phyloP scores from a whole-genome alignment of 53 echinoderm and acorn worm species.

The Henricia sp. region DNA sequence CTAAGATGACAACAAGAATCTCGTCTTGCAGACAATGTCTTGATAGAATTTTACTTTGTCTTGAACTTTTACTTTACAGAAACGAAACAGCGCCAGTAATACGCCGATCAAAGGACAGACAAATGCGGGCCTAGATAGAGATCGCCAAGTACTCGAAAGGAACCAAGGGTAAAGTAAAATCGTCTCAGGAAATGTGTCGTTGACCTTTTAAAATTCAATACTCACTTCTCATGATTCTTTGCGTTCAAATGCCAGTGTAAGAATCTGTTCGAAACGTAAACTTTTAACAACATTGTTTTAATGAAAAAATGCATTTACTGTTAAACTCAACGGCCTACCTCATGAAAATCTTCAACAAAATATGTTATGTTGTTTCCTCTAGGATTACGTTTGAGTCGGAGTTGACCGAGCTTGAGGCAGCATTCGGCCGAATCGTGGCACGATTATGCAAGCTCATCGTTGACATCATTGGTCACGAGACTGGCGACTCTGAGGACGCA shows the following conservation, averaged over 20 bases:
- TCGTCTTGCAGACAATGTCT: background rate
- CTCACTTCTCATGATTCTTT: too few relatives aligned
- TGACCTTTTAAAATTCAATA: too few relatives aligned
- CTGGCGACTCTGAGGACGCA: constrained; percentile 40
- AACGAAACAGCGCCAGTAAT: background rate
- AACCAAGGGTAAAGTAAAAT: background rate
- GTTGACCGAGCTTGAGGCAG: constrained; percentile 67
- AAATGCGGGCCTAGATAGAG: background rate
- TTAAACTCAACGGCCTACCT: too few relatives aligned
- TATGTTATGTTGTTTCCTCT: background rate
- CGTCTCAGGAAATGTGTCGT: too few relatives aligned
- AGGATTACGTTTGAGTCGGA: constrained; percentile 64
- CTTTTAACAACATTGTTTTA: background rate
- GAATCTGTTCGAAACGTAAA: background rate
- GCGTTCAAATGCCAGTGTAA: background rate
- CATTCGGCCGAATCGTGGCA: constrained; percentile 72
- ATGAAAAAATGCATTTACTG: background rate
- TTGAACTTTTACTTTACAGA: background rate
- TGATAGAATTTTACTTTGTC: background rate
- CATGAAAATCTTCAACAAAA: background rate
- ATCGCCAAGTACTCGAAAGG: background rate
- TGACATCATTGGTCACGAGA: constrained; percentile 58
- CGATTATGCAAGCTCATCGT: constrained; percentile 76
- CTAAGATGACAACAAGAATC: too few relatives aligned
- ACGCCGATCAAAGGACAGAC: background rate